Conservation (phyloP, 2,888 invertebrate species). For the Cephus nigrinus region DNA sequence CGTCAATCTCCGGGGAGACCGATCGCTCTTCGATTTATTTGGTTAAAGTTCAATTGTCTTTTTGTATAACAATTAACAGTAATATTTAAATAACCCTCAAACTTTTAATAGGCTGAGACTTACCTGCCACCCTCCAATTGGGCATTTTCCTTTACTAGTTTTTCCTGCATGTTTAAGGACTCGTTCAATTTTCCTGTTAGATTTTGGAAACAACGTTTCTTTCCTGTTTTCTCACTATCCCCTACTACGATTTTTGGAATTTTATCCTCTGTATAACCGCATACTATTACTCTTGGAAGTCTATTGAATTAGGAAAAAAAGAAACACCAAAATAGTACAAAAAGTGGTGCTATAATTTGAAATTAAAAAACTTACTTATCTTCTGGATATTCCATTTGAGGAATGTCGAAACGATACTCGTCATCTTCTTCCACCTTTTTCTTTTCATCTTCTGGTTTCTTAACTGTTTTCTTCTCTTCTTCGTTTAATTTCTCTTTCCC, state of each 20-base stretch:
- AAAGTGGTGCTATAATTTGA: background rate
- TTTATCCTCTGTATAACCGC: conserved; percentile 68
- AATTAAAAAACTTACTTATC: conserved; percentile 47
- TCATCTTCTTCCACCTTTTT: conserved; percentile 15
- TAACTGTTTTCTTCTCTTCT: conserved; percentile 5
- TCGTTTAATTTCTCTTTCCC: conserved; percentile 34
- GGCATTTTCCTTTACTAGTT: conserved; percentile 75
- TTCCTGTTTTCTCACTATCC: conserved; percentile 61
- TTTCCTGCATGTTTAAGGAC: conserved; percentile 77
- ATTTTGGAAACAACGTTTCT: conserved; percentile 45
- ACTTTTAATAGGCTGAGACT: conserved; percentile 19
- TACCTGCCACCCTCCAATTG: conserved; percentile 77
- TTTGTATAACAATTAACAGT: conserved; percentile 1
- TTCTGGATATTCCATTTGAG: conserved; percentile 52
- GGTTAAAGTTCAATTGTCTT: conserved; percentile 14
- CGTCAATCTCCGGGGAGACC: conserved; percentile 17
- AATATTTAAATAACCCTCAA: conserved; percentile 10
- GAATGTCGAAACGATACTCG: conserved; percentile 46
- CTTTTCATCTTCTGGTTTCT: conserved; percentile 1
- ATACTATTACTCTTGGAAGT: conserved; percentile 70
- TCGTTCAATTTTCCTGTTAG: conserved; percentile 72
- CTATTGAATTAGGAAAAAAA: conserved; percentile 27
- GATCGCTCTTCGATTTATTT: conserved; percentile 22
- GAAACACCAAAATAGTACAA: background rate
- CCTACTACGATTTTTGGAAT: conserved; percentile 71